Percentiles rank a stretch among this genome's conserved stretches.
phyloP scores from a whole-genome alignment of 1,140 invertebrate genomes.

The Adelges cooleyi region DNA sequence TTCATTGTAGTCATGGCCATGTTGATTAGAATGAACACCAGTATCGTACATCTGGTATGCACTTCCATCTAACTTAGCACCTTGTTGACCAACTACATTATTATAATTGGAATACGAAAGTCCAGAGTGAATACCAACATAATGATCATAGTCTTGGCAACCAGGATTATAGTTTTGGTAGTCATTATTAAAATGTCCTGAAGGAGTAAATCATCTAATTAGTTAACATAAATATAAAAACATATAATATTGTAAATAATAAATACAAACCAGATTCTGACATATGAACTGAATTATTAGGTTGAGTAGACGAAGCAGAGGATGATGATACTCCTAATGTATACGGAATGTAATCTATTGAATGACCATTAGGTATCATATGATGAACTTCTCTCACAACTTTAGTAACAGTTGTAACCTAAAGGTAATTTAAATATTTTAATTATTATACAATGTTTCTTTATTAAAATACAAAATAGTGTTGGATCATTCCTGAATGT shows the following conservation, averaged over 20 bases:
- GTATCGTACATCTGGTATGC: constrained; percentile 48
- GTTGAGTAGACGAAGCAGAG: background rate
- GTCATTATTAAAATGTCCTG: constrained; percentile 20
- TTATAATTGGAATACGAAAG: constrained; percentile 7
- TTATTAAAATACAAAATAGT: too few species aligned
- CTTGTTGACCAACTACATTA: constrained; percentile 33
- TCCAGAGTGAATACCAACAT: background rate
- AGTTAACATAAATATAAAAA: background rate
- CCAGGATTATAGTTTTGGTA: constrained; percentile 16
- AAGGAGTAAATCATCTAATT: background rate
- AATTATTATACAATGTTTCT: too few species aligned
- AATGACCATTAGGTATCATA: constrained; percentile 49
- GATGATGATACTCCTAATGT: constrained; percentile 1
- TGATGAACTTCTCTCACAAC: constrained; percentile 54
- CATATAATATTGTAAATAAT: background rate
- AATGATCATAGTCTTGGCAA: constrained; percentile 20
- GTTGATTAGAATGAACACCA: background rate
- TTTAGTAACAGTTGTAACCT: constrained; percentile 52
- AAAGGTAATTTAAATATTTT: constrained; percentile 31
- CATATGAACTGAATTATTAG: constrained; percentile 11
- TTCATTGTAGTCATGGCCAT: constrained; percentile 37
- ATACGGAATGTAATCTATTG: constrained; percentile 32
- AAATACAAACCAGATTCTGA: constrained; percentile 15
- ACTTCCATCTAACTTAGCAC: constrained; percentile 36
- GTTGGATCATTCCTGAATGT: too few species aligned